A percentile compares a stretch with the other conserved stretches of the same genome.
These are phyloP conservation scores for Zoanthus sociatus DNA, from an alignment of 92 coral and sea anemone species.

Conservation along the genomic window DNA sequence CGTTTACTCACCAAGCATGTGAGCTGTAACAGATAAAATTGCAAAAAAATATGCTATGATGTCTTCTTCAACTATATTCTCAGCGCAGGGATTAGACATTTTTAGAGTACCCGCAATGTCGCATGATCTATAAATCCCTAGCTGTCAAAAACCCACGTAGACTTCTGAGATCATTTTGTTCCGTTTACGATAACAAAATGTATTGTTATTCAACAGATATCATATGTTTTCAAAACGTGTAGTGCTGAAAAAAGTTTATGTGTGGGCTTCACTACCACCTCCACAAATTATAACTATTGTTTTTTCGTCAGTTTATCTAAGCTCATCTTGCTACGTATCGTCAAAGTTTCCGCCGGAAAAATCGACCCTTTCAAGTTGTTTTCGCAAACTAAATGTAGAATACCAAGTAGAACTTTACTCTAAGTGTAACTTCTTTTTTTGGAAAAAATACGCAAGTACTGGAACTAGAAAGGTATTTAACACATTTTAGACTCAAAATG, in stretches of 20 bases:
- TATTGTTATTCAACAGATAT: neutral
- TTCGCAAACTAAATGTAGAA: neutral
- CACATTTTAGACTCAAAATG: constrained; percentile 1
- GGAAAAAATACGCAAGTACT: neutral
- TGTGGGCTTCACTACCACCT: constrained; percentile 30
- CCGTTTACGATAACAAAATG: neutral
- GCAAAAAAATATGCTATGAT: too few species aligned
- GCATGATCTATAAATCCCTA: too few species aligned
- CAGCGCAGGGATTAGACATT: too few species aligned
- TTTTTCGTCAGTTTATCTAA: neutral
- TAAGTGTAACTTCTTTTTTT: neutral
- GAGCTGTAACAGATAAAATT: too few species aligned
- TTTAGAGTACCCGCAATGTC: too few species aligned
- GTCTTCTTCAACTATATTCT: too few species aligned
- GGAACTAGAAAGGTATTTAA: neutral
- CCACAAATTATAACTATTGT: neutral
- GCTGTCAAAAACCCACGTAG: too few species aligned
- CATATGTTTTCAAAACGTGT: neutral
- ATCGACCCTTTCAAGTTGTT: constrained; percentile 30
- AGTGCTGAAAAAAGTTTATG: neutral
- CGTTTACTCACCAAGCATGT: too few species aligned
- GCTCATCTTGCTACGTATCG: neutral
- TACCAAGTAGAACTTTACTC: neutral
- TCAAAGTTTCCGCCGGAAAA: constrained; percentile 27
- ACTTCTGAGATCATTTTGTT: neutral